phyloP scores from a whole-genome alignment of 2,113 vertebrate species.

The Talpa occidentalis region DNA sequence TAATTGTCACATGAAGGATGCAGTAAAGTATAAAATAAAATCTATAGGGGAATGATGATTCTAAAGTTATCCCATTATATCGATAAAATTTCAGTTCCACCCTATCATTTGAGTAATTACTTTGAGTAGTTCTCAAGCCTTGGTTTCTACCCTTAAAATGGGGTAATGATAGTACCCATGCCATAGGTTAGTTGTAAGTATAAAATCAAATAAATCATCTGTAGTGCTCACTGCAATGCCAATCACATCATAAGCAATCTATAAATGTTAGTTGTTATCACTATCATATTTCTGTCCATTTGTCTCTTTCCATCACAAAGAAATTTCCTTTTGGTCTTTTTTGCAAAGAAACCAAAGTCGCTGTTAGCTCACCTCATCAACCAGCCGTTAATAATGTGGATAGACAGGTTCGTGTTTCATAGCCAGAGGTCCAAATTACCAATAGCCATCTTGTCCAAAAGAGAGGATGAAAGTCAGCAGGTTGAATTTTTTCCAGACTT shows the following conservation, averaged over 20 bases:
- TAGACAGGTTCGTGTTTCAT: conserved; percentile 23
- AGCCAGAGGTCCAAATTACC: conserved; percentile 50
- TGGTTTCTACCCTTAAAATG: conserved; percentile 4
- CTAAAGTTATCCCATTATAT: not conserved
- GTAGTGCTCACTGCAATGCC: not conserved
- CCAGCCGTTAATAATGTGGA: conserved; percentile 24
- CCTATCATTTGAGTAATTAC: not conserved
- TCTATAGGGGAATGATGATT: not conserved
- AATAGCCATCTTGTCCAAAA: conserved; percentile 59
- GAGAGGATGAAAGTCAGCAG: conserved; percentile 62
- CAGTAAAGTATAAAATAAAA: not conserved
- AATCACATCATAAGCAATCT: not conserved
- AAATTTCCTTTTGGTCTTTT: conserved; percentile 59
- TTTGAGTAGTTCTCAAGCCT: conserved; percentile 15
- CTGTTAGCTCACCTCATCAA: conserved; percentile 27
- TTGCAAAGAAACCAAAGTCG: not conserved
- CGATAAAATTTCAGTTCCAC: not conserved
- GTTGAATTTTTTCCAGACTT: conserved; percentile 67
- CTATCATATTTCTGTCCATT: not conserved
- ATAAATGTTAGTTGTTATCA: not conserved
- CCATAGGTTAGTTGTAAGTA: not conserved
- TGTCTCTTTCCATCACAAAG: conserved; percentile 32
- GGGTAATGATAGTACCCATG: not conserved
- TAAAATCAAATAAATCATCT: not conserved
- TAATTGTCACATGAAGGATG: not conserved